Evolutionary conservation across 1,140 invertebrate species (phyloP).

Genomic region (Pemphigus obesinymphae): DNA sequence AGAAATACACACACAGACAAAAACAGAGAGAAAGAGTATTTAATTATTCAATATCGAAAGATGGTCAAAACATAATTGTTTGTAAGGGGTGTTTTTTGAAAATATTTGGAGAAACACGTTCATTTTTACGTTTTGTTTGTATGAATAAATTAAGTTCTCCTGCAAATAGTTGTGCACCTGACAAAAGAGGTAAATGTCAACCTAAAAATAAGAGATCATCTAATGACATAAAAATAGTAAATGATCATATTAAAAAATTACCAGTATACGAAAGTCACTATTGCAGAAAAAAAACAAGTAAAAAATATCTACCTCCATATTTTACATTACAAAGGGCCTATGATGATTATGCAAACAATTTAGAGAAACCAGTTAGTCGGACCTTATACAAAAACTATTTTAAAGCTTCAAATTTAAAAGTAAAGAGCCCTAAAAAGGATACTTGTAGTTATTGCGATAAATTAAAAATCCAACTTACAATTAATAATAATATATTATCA

Average conservation of each 20-base stretch:
- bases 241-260: background rate
- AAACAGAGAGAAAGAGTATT: background rate
- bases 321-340: background rate
- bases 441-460: background rate
- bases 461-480: background rate
- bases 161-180: background rate
- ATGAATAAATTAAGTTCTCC: background rate
- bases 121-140: background rate
- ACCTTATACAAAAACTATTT: background rate
- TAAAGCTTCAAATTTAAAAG: background rate
- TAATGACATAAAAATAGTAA: background rate
- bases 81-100: background rate
- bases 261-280: background rate
- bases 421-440: background rate
- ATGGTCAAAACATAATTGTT: background rate
- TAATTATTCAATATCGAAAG: background rate
- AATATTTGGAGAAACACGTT: background rate
- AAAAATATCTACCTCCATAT: background rate
- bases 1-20: background rate
- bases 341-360: background rate
- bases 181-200: background rate
- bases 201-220: background rate
- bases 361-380: background rate
- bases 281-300: background rate
- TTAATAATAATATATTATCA: background rate